Evolutionary conservation across 2,797 vertebrate species (phyloP).

Genomic region (Aeoliscus strigatus): DNA sequence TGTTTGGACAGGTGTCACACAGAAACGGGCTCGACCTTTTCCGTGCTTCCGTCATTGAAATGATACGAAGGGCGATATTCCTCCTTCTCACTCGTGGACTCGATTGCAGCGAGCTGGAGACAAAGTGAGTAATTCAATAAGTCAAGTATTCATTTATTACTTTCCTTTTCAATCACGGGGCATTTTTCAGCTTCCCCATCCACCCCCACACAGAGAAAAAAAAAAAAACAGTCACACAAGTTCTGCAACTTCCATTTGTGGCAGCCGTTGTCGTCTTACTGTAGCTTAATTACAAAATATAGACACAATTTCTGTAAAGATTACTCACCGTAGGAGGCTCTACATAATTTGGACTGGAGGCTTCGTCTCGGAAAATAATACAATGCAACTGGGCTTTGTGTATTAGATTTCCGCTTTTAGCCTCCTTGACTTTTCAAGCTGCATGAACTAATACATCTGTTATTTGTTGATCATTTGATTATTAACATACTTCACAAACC

Average conservation of each 20-base stretch:
- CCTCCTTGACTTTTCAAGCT: conserved; percentile 85
- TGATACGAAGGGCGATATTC: conserved; percentile 58
- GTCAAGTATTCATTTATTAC: conserved; percentile 80
- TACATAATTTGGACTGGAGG: conserved; percentile 81
- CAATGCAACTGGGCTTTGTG: conserved; percentile 80
- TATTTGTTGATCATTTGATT: conserved; percentile 88
- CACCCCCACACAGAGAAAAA: conserved; percentile 65
- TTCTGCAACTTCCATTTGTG: conserved; percentile 67
- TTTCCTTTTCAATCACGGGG: conserved; percentile 78
- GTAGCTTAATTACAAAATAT: conserved; percentile 83
- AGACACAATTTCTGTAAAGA: conserved; percentile 77
- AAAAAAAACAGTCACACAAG: conserved; percentile 57
- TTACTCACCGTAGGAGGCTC: conserved; percentile 81
- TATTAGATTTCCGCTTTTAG: conserved; percentile 85
- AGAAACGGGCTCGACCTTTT: conserved; percentile 36
- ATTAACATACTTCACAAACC: conserved; percentile 86
- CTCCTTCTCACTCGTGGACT: conserved; percentile 70
- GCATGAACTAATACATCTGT: conserved; percentile 87
- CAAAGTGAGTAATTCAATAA: conserved; percentile 79
- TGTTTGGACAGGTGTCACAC: conserved; percentile 21
- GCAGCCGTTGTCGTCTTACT: conserved; percentile 66
- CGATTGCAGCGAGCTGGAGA: conserved; percentile 69
- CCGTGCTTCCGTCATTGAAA: conserved; percentile 63
- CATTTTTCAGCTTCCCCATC: conserved; percentile 52
- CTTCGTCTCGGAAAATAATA: conserved; percentile 82